phyloP scores from a whole-genome alignment of 2,113 vertebrate genomes.

The human region GRCh38 chr5:1935501-1936000 shows the following conservation, averaged over 20 bases:
- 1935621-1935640: neutral
- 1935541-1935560: neutral
- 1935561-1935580: neutral
- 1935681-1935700: neutral
- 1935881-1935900: neutral
- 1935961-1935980: neutral
- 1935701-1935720: neutral
- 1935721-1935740: neutral
- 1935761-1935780: neutral
- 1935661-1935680: neutral
- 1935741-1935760: neutral
- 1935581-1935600: neutral
- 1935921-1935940: neutral
- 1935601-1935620: neutral
- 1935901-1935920: neutral
- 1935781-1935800: neutral
- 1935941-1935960: neutral
- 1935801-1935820: rapidly evolving
- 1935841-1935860: neutral
- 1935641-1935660: no score
- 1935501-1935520: neutral
- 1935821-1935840: rapidly evolving
- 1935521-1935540: neutral
- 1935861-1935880: neutral
- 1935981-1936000: no score